Conservation (phyloP, 2,888 invertebrate species). For the Ennomos erosarius region DNA sequence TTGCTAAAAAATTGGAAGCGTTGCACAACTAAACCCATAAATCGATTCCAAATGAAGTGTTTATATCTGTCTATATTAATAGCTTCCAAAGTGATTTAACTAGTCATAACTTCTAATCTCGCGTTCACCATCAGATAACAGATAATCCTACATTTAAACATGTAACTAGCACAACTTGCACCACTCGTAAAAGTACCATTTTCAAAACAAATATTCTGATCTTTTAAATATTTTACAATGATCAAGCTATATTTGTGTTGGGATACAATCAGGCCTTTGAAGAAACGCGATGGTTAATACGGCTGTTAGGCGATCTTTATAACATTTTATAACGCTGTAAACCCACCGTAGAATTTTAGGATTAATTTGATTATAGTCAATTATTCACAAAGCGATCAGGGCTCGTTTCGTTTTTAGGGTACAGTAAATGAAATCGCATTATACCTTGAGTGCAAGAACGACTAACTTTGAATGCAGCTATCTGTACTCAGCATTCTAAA, state of each 20-base stretch:
- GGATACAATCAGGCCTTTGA: conserved; percentile 45
- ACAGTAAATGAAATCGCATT: conserved; percentile 3
- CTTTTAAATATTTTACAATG: conserved; percentile 41
- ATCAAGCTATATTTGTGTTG: conserved; percentile 40
- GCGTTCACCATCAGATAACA: conserved; percentile 41
- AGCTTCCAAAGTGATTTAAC: conserved; percentile 44
- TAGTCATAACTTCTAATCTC: conserved; percentile 40
- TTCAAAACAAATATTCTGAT: conserved; percentile 42
- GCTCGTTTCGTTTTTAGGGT: conserved; percentile 68
- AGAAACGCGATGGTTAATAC: conserved; percentile 69
- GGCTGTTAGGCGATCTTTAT: conserved; percentile 80
- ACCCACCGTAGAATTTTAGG: conserved; percentile 84
- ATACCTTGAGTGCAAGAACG: no score
- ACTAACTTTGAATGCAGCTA: no score
- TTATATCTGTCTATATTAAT: conserved; percentile 49
- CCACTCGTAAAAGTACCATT: conserved; percentile 41
- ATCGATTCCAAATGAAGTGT: conserved; percentile 44
- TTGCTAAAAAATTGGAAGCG: conserved; percentile 19
- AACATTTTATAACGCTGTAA: conserved; percentile 82
- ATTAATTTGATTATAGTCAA: conserved; percentile 85
- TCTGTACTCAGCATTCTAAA: no score
- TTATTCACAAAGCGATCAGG: conserved; percentile 81
- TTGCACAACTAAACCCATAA: conserved; percentile 43
- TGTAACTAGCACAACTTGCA: conserved; percentile 38
- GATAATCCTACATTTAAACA: conserved; percentile 35